Base-by-base conservation (phyloP, 92 coral and sea anemone species). In the Phenganax subtilis region DNA sequence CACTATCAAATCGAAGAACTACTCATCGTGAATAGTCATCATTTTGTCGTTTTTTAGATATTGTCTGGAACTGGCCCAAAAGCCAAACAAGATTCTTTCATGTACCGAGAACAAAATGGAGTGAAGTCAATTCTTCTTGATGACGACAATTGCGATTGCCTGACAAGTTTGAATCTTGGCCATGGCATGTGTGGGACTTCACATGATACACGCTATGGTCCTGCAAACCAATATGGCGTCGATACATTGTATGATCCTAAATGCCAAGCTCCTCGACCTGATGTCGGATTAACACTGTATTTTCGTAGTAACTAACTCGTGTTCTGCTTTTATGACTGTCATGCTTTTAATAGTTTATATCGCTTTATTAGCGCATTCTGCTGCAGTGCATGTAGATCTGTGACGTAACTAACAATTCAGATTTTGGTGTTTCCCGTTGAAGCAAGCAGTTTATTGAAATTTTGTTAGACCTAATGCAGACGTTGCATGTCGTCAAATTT, bases 81-180 rank as follows among this genome's bases (percentile, higher is more conserved):
- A 75, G 85, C 81, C 47, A 57, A 59, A 12, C 92, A 89, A 71
- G 87, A 87, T 72, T 89, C 92, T 31, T 89, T 89, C 58, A 89
- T 89, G 92, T 89, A 89, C 75, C 90, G 90, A 7, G 80, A 75
- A 54, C 90, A 89, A 68, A 85, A 87, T 44, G 90, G 92, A 57
- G 92, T 89, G 29, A 89, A 72, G 90, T 89, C 92, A 10, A 71
- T 89, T 71, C 82, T 89, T 57, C 75, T 89, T 77, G 92, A 89
- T 68, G 92, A 89, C 28, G 92, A 89, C 80, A 89, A 89, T 81
- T 89, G 92, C 54, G 92, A 87, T 72, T 89, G 92, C 66, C 29
- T 62, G 51, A 81, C 90, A 17, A 89, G 88, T 9, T 84, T 89
- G 75, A 89, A 87, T 68, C 87, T 89, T 76, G 90, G 92, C 3